Base-by-base conservation (phyloP, 2,113 vertebrate genomes). In the Hippocampus abdominalis region DNA sequence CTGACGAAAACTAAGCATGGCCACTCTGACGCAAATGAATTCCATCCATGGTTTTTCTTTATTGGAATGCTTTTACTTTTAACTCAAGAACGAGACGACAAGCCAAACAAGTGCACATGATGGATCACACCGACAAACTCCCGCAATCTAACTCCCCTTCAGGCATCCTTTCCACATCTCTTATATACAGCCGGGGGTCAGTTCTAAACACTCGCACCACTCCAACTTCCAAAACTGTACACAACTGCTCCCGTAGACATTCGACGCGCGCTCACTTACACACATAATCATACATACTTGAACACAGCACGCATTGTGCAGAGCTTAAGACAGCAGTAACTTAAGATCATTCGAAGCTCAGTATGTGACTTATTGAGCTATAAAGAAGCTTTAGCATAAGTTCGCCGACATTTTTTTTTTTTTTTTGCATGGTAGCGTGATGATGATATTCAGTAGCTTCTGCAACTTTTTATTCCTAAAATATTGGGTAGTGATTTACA, bases 21-120 rank as follows among this genome's bases (percentile, higher is more conserved):
- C 60, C 18, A 2, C 13, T 25, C n/a, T 20, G 23, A 64, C n/a
- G 20, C 11, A 32, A 51, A 32, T 66, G 4, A 13, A 29, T 72
- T 32, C 63, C 27, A 78, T 79, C 54, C 36, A 77, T 70, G 68
- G 67, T 80, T 76, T 40, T 11, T 66, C 53, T 62, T 75, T 56
- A 49, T 51, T 67, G 46, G 46, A 67, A 49, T 67, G 46, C 48
- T 51, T 53, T 32, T 36, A 36, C 29, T 27, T 49, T 53, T n/a
- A 51, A 36, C 48, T 67, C 65, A 67, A 51, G 20, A 29, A 67
- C 63, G 69, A 84, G 74, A 88, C 79, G 78, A 79, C 48, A 44
- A 82, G 81, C 82, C 74, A 87, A 61, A 75, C 75, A 77, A 86
- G 86, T 81, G 83, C 78, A 86, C 81, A 84, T 68, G 57, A 70